These are phyloP conservation scores for Lasioglossum villosulum DNA, from an alignment of 2,888 invertebrate genomes.

Conservation along the genomic window DNA sequence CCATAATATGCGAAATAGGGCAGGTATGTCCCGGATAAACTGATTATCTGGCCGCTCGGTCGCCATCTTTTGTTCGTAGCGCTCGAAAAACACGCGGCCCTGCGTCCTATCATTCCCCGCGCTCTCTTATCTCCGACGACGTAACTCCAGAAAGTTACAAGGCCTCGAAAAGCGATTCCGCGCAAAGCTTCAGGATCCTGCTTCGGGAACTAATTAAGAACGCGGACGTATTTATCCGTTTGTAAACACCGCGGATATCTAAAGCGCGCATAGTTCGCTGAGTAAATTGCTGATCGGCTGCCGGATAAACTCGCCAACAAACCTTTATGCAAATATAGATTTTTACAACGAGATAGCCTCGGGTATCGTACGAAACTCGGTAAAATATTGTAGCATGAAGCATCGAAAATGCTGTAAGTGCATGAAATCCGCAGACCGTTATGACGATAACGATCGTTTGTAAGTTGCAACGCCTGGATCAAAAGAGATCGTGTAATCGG, in stretches of 20 bases:
- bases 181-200: not conserved
- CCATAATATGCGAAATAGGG: constrained; percentile 64
- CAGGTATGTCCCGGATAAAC: constrained; percentile 53
- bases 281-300: not conserved
- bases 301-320: not conserved
- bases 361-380: no score
- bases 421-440: no score
- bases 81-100: constrained; percentile 25
- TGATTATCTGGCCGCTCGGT: constrained; percentile 33
- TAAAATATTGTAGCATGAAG: no score
- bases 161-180: not conserved
- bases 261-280: not conserved
- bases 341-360: no score
- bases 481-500: no score
- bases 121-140: constrained; percentile 10
- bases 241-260: not conserved
- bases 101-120: not conserved
- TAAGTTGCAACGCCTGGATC: no score
- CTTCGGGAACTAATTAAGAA: not conserved
- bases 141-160: not conserved
- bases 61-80: constrained; percentile 26
- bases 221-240: not conserved
- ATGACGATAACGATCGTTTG: no score
- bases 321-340: not conserved
- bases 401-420: no score